Evolutionary conservation across 2,888 invertebrate genomes (phyloP).

Genomic region (Ypsolopha scabrella): DNA sequence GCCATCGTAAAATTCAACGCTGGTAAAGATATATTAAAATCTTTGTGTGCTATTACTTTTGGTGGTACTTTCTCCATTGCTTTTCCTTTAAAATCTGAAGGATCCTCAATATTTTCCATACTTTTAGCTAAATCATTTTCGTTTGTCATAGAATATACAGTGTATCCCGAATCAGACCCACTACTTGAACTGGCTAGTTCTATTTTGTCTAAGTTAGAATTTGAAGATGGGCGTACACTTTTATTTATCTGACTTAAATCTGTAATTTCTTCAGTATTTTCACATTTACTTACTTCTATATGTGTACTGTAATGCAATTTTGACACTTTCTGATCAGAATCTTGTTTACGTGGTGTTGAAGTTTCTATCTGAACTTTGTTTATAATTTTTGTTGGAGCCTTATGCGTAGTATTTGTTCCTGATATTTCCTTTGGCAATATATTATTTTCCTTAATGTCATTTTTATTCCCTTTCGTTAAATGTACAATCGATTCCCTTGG

Average conservation of each 20-base stretch:
- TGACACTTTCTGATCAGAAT: not conserved
- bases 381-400: constrained; percentile 14
- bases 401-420: no score
- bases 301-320: constrained; percentile 5
- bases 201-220: constrained; percentile 17
- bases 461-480: no score
- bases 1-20: not conserved
- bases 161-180: constrained; percentile 40
- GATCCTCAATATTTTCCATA: not conserved
- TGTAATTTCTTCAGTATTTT: not conserved
- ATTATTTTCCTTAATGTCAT: no score
- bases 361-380: constrained; percentile 30
- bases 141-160: constrained; percentile 22
- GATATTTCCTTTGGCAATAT: no score
- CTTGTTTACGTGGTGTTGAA: constrained; percentile 24
- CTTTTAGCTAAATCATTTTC: not conserved
- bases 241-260: no score
- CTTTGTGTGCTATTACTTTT: not conserved
- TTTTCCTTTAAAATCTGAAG: not conserved
- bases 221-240: no score
- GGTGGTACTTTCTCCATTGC: not conserved
- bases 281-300: constrained; percentile 9
- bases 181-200: constrained; percentile 28
- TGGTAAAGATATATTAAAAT: not conserved
- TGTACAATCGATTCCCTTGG: no score